Evolutionary conservation across 1,140 invertebrate species (phyloP).

Genomic region (Venustaconcha ellipsiformis): DNA sequence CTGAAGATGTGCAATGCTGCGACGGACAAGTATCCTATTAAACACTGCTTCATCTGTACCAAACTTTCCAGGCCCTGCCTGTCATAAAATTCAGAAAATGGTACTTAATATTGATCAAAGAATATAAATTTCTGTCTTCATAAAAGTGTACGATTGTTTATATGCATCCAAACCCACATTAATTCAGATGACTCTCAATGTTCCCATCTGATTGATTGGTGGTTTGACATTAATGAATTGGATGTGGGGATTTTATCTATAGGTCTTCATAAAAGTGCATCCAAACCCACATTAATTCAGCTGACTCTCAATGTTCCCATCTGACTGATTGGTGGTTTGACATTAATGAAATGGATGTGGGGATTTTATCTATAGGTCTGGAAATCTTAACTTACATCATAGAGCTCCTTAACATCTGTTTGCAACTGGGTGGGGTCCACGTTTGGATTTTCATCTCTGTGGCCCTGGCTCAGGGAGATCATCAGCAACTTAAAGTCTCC

Average conservation of each 20-base stretch:
- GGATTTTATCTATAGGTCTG: too few relatives aligned
- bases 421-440: slow-evolving; percentile 40
- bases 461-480: slow-evolving; percentile 59
- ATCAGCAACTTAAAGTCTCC: slow-evolving; percentile 55
- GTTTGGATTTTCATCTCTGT: slow-evolving; percentile 32
- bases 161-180: neutral
- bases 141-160: neutral
- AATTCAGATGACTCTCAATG: neutral
- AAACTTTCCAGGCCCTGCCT: slow-evolving; percentile 70
- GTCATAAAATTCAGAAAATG: slow-evolving; percentile 2
- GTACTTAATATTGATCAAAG: neutral
- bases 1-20: slow-evolving; percentile 77
- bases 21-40: slow-evolving; percentile 77
- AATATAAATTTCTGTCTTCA: neutral
- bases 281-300: neutral
- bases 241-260: too few relatives aligned
- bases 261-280: neutral
- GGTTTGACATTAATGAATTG: too few relatives aligned
- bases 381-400: slow-evolving; percentile 39
- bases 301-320: neutral
- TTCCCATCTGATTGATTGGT: too few relatives aligned
- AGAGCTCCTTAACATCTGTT: slow-evolving; percentile 52
- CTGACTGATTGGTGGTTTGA: too few relatives aligned
- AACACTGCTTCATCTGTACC: slow-evolving; percentile 82
- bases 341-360: too few relatives aligned